Evolutionary conservation across 2,113 vertebrate genomes (phyloP), one percentile per base, ranked within the genome.

Genomic region (Plecotus auritus): DNA sequence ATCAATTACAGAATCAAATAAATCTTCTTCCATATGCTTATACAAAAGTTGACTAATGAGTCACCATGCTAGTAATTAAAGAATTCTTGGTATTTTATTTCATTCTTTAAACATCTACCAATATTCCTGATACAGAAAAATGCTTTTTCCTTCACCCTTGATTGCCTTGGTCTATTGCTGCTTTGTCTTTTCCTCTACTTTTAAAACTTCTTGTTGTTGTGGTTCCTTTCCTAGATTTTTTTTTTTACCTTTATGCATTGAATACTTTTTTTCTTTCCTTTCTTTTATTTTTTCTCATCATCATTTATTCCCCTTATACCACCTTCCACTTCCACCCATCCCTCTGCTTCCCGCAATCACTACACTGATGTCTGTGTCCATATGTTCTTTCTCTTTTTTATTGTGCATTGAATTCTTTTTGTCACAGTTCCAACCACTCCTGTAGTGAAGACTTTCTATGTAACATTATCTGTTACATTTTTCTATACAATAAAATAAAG

Each of bases 41-140:
- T 73, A 91, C 28, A 91, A 86, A 96, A 67, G 22, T 85, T 95
- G 84, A 94, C 61, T 94, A 92, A 92, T 91, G 72, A 91, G 10
- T 88, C 30, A 85, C 51, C 11, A 2, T 77, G 47, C 9, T 37
- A 70, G 16, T 54, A 91, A 93, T 86, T 83, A 94, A 94, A 92
- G 45, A 69, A 96, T 40, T 88, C 22, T 67, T 81, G 22, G 26
- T 83, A 95, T 42, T 82, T 88, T 91, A 83, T 11, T 91, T 91
- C 73, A 95, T 93, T 51, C 22, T 93, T 91, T 83, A 88, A 96
- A 47, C 7, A 93, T 32, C 35, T 83, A 92, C 91, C 77, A 90
- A 92, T 80, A 95, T 59, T 95, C 42, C 14, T 88, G 85, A 94
- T 84, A 8, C 5, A 88, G 42, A 77, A 88, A 91, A 90, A 92